Evolutionary conservation across 2,113 vertebrate genomes (phyloP).

Genomic region (Grammomys surdaster): DNA sequence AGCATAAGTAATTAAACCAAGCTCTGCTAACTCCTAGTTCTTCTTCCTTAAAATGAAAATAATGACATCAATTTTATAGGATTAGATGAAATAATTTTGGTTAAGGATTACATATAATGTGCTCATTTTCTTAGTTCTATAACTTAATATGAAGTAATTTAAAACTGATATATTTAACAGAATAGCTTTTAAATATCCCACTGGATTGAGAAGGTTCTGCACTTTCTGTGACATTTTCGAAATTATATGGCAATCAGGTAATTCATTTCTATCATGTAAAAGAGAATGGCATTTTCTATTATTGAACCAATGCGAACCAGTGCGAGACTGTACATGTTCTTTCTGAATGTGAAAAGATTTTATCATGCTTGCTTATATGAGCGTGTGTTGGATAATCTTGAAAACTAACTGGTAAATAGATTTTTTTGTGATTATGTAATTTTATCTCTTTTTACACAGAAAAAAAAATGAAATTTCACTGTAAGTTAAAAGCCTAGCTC

Average conservation of each 20-base stretch:
- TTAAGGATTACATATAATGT: neutral
- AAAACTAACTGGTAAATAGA: neutral
- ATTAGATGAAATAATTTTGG: neutral
- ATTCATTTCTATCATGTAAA: conserved; percentile 3
- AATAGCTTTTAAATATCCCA: conserved; percentile 32
- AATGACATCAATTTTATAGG: neutral
- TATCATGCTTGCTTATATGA: too few relatives aligned
- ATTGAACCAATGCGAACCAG: neutral
- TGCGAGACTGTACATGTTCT: neutral
- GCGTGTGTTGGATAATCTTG: neutral
- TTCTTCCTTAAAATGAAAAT: neutral
- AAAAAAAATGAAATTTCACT: neutral
- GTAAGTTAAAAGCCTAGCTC: neutral
- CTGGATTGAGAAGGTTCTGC: neutral
- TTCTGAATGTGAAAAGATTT: neutral
- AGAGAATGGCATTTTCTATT: conserved; percentile 22
- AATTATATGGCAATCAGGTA: neutral
- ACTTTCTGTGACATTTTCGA: conserved; percentile 54
- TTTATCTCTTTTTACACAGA: neutral
- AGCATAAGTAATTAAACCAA: neutral
- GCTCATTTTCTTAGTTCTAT: neutral
- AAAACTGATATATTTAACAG: neutral
- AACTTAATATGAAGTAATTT: neutral
- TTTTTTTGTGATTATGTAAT: neutral
- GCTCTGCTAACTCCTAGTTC: neutral